Conservation (phyloP, 2,797 vertebrate species). For the Scyliorhinus canicula region DNA sequence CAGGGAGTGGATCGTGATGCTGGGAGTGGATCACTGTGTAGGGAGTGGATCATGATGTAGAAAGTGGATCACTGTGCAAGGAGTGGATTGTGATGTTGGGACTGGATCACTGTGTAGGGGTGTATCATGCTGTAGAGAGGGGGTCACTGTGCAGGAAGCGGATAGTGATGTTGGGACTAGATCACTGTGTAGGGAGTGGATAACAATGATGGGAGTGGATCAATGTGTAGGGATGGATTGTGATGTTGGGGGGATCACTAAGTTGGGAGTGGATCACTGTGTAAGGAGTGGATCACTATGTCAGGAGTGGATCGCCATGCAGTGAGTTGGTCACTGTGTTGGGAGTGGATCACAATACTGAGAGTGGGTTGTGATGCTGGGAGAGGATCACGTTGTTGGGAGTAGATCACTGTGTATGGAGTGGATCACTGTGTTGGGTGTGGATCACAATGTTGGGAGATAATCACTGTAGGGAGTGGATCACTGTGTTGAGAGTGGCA, state of each 20-base stretch:
- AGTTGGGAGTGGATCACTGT: constrained; percentile 42
- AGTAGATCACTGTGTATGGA: constrained; percentile 26
- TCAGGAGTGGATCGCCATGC: not conserved
- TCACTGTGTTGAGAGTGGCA: constrained; percentile 38
- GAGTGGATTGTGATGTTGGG: too few relatives aligned
- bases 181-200: not conserved
- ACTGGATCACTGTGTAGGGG: too few relatives aligned
- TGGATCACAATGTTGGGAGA: constrained; percentile 39
- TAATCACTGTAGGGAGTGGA: constrained; percentile 35
- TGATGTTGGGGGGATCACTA: not conserved
- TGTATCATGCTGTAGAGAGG: too few relatives aligned
- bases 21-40: constrained; percentile 33
- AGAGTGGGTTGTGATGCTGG: not conserved
- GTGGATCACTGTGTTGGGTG: constrained; percentile 36
- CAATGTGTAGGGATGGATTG: constrained; percentile 40
- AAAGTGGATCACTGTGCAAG: constrained; percentile 39
- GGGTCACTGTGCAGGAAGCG: too few relatives aligned
- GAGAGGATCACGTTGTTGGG: constrained; percentile 37
- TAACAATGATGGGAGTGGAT: not conserved
- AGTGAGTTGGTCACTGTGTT: too few relatives aligned
- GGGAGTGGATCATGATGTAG: too few relatives aligned
- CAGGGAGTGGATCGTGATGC: not conserved
- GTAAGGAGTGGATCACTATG: constrained; percentile 39
- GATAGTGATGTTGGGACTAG: too few relatives aligned
- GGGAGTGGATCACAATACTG: too few relatives aligned